Conservation (phyloP, 2,888 invertebrate species). For the Drosophila multiciliata region DNA sequence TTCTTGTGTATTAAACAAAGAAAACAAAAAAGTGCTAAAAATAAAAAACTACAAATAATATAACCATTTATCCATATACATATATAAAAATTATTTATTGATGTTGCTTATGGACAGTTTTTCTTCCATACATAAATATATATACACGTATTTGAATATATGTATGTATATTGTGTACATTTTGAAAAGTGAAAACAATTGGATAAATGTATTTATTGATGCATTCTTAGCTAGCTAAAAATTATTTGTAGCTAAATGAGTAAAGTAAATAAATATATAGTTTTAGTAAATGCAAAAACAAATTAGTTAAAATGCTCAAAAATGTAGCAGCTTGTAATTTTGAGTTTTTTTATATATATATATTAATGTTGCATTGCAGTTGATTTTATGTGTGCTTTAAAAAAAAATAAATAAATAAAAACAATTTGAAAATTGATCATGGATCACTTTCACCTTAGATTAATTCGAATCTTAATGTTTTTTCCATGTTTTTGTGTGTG, state of each 20-base stretch:
- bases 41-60: slow-evolving; percentile 30
- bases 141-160: slow-evolving; percentile 27
- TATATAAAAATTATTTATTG: slow-evolving; percentile 54
- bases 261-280: slow-evolving; percentile 26
- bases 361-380: slow-evolving; percentile 63
- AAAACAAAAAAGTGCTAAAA: slow-evolving; percentile 39
- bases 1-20: slow-evolving; percentile 40
- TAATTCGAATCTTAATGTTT: slow-evolving; percentile 48
- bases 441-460: slow-evolving; percentile 17
- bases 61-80: slow-evolving; percentile 31
- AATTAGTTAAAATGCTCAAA: slow-evolving; percentile 41
- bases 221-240: slow-evolving; percentile 72
- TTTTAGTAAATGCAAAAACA: no score
- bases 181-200: slow-evolving; percentile 43
- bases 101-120: slow-evolving; percentile 80
- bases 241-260: slow-evolving; percentile 54
- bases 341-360: slow-evolving; percentile 23
- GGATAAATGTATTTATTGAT: slow-evolving; percentile 77
- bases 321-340: slow-evolving; percentile 35
- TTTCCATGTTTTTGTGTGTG: slow-evolving; percentile 51
- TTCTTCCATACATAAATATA: slow-evolving; percentile 72
- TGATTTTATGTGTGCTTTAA: slow-evolving; percentile 44
- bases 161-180: slow-evolving; percentile 26
- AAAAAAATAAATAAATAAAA: neutral
- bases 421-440: neutral